Evolutionary conservation across 1,140 invertebrate species (phyloP).

Genomic region (Andricus grossulariae): DNA sequence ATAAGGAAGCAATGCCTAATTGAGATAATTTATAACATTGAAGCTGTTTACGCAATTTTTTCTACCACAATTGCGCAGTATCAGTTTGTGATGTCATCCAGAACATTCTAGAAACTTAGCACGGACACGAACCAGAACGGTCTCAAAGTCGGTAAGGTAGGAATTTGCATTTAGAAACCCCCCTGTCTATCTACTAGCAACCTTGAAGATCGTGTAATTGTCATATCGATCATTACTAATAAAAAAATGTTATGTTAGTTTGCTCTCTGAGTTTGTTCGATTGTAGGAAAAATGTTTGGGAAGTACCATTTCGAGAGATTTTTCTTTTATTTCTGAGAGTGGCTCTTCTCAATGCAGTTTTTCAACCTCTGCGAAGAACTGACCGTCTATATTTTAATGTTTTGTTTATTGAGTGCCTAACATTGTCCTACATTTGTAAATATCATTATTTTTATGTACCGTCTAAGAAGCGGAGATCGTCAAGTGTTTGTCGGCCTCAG

Average conservation of each 20-base stretch:
- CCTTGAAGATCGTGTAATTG: conserved; percentile 24
- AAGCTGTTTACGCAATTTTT: no score
- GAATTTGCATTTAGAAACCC: no score
- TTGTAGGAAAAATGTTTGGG: conserved; percentile 46
- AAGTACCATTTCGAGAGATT: neutral
- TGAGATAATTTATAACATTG: no score
- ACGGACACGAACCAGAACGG: no score
- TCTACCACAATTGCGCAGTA: no score
- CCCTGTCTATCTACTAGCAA: no score
- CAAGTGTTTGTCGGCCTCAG: conserved; percentile 51
- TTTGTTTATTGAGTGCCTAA: conserved; percentile 65
- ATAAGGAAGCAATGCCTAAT: conserved; percentile 30
- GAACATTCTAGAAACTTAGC: no score
- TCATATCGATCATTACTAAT: conserved; percentile 39
- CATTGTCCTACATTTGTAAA: conserved; percentile 64
- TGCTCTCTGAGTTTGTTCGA: conserved; percentile 42
- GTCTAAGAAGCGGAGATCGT: conserved; percentile 50
- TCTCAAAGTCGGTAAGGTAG: no score
- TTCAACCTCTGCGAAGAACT: conserved; percentile 45
- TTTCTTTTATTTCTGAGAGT: neutral
- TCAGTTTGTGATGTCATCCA: no score
- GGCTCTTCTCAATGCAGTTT: conserved; percentile 36
- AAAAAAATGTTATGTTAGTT: conserved; percentile 34
- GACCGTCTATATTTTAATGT: conserved; percentile 55
- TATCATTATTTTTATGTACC: conserved; percentile 65